These are phyloP conservation scores for Thermophis baileyi DNA, from an alignment of 2,113 vertebrate genomes.

Conservation along the genomic window DNA sequence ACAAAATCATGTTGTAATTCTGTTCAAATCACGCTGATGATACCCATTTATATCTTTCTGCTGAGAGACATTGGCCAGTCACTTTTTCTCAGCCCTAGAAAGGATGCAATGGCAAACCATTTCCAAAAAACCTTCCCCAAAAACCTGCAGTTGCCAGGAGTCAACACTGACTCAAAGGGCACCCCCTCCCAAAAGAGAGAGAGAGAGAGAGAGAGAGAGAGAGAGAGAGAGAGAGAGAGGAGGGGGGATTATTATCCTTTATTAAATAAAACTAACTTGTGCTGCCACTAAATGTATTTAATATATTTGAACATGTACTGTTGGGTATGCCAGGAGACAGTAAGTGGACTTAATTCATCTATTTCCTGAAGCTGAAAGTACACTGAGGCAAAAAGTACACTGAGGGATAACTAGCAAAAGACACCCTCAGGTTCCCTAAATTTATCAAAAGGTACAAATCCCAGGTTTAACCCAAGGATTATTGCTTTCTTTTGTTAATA, in stretches of 20 bases:
- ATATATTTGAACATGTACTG: background rate
- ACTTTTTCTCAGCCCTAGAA: background rate
- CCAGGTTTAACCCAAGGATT: background rate
- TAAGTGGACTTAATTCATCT: background rate
- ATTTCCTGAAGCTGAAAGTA: background rate
- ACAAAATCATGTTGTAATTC: background rate
- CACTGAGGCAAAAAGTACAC: background rate
- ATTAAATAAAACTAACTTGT: background rate
- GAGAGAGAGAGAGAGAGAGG: no score
- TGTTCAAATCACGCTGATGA: background rate
- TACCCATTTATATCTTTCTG: background rate
- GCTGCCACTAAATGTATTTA: background rate
- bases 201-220: no score
- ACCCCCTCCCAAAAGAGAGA: background rate
- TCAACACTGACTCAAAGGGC: background rate
- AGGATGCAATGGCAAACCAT: background rate
- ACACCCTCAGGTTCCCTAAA: background rate
- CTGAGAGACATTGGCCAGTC: background rate
- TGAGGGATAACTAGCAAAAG: background rate
- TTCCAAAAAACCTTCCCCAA: background rate
- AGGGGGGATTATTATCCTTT: background rate
- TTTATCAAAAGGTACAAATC: background rate
- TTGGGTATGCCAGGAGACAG: background rate
- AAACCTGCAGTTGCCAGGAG: background rate
- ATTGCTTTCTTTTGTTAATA: background rate